Base-by-base conservation (phyloP, 1,140 invertebrate species). In the Sminthurides bifidus region DNA sequence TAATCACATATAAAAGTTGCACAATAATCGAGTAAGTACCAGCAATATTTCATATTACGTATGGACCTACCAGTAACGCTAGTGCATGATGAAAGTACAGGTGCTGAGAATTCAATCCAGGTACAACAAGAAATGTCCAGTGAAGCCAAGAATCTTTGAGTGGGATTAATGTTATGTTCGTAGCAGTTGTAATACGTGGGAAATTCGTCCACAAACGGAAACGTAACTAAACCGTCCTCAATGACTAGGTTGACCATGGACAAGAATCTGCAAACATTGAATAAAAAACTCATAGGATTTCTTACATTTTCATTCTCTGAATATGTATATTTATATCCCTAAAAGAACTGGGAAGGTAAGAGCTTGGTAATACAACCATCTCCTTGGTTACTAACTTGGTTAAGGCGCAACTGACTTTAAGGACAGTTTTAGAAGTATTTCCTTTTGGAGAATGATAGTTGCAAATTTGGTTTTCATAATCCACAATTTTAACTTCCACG, bases 131-230 rank as follows among this genome's bases (percentile, higher is more conserved):
- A 35, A 10, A 64, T 27, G 35, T 61, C 59, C 31, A 27, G 23
- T 37, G 61, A 52, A 0, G 59, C 45, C 15, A 64, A 48, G 41
- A 64, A 64, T 21, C 62, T 37, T 24, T 59, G 51, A 27, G 26
- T 59, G 19, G 61, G 52, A 33, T 60, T 60, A 26, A 64, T 52
- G 10, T 3, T 50, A 2, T 17, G 33, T 56, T 64, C 62, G 52
- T 45, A 64, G 0, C 44, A 27, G 12, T 58, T 33, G 48, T 57
- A 64, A 14, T n/a, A n/a, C n/a, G 21, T 24, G 44, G 54, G 60
- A 2, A 54, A 54, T n/a, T 49, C 24, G 21, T 43, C 24, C 0
- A 31, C 33, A n/a, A 35, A 54, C 1, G 59, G 54, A 33, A 27
- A 60, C 12, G 46, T 19, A 17, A 60, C 26, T 15, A 26, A 31